Conservation (phyloP, 2,888 invertebrate genomes). For the Linnaemya tessellans region DNA sequence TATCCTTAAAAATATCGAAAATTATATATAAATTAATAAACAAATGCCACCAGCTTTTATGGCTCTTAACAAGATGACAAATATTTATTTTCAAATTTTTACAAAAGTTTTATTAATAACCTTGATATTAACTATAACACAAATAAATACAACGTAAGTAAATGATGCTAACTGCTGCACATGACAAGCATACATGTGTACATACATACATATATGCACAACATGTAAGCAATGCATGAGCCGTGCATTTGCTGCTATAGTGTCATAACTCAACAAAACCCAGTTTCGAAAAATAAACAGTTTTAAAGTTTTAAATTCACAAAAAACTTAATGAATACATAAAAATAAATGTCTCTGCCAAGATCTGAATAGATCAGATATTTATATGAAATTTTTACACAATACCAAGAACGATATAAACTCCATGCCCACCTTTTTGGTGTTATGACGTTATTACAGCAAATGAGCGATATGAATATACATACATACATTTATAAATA, state of each 20-base stretch:
- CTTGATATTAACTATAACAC: constrained; percentile 74
- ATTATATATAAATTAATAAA: not conserved
- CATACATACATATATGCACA: not conserved
- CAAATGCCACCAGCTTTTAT: not conserved
- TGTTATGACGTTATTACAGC: too few relatives aligned
- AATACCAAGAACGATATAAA: too few relatives aligned
- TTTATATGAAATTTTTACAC: too few relatives aligned
- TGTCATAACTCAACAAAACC: too few relatives aligned
- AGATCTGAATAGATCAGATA: too few relatives aligned
- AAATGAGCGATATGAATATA: not conserved
- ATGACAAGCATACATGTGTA: not conserved
- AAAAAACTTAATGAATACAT: too few relatives aligned
- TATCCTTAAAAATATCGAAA: not conserved
- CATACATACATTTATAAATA: not conserved
- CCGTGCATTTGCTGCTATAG: too few relatives aligned
- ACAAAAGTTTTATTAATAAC: constrained; percentile 76
- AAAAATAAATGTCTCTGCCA: too few relatives aligned
- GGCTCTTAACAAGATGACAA: constrained; percentile 69
- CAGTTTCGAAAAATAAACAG: too few relatives aligned
- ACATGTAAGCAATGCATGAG: not conserved
- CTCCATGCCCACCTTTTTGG: too few relatives aligned
- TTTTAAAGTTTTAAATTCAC: too few relatives aligned
- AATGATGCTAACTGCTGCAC: constrained; percentile 14
- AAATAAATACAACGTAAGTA: constrained; percentile 77
- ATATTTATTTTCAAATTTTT: constrained; percentile 72